Percentiles rank a stretch among this genome's conserved stretches.
These are phyloP conservation scores for Pseudoatta argentina DNA, from an alignment of 1,140 invertebrate genomes.

Conservation along the genomic window DNA sequence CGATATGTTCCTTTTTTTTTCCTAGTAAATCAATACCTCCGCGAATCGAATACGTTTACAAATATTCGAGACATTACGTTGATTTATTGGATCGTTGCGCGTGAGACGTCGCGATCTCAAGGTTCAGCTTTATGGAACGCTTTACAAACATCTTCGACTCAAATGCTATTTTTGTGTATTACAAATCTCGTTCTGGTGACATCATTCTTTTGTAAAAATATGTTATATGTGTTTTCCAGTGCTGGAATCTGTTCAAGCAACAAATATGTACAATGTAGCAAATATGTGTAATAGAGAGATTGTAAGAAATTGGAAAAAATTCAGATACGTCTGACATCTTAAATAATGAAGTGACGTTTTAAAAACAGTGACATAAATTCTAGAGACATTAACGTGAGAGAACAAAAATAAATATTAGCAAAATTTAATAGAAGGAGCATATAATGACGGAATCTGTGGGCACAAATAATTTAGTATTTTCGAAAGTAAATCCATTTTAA, in stretches of 20 bases:
- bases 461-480: slow-evolving; percentile 2
- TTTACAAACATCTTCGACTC: neutral
- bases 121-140: neutral
- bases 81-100: slow-evolving; percentile 5
- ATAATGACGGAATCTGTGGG: too few species aligned
- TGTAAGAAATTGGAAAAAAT: neutral
- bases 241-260: neutral
- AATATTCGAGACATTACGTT: neutral
- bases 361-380: neutral
- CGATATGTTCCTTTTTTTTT: neutral
- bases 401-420: neutral
- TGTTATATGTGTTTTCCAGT: neutral
- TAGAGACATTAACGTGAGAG: neutral
- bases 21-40: neutral
- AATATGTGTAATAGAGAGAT: neutral
- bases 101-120: neutral
- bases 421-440: neutral
- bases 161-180: neutral
- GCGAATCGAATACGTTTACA: neutral
- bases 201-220: neutral
- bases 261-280: neutral
- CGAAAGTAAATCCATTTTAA: neutral
- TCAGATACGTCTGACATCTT: neutral
- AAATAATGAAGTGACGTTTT: neutral
- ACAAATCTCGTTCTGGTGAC: neutral